These are phyloP conservation scores for Microplitis mediator DNA, from an alignment of 1,140 invertebrate genomes.

Conservation along the genomic window DNA sequence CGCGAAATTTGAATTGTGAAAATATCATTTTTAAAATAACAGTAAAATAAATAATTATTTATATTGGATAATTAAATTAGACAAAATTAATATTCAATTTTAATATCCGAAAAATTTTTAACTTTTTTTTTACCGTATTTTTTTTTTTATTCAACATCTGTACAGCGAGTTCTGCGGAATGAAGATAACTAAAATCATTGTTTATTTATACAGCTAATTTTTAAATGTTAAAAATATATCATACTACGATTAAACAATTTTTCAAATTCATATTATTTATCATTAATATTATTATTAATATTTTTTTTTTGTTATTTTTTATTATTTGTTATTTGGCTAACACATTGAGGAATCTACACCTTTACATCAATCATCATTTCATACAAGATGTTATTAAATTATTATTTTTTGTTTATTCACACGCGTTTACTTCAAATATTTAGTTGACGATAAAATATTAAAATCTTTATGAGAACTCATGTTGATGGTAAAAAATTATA, in stretches of 20 bases:
- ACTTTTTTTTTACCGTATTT: conserved; percentile 37
- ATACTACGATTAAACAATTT: conserved; percentile 43
- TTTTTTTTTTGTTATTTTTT: conserved; percentile 28
- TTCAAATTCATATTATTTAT: conserved; percentile 13
- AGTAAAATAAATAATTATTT: too few relatives aligned
- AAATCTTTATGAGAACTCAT: conserved; percentile 7
- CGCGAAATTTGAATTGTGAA: too few relatives aligned
- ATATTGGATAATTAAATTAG: too few relatives aligned
- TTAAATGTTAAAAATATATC: conserved; percentile 42
- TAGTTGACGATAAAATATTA: not conserved
- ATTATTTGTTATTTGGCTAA: conserved; percentile 10
- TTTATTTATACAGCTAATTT: conserved; percentile 32
- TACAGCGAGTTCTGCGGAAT: conserved; percentile 50
- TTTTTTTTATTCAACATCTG: conserved; percentile 50
- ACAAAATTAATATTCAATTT: not conserved
- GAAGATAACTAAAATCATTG: conserved; percentile 29
- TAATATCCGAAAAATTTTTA: not conserved
- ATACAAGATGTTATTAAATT: not conserved
- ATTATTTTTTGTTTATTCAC: not conserved
- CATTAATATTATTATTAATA: too few relatives aligned
- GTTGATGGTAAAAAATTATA: conserved; percentile 24
- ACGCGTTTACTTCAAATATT: too few relatives aligned
- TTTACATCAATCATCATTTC: conserved; percentile 7
- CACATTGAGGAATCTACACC: conserved; percentile 14
- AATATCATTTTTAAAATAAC: too few relatives aligned